Evolutionary conservation across 2,797 vertebrate genomes (phyloP).

Genomic region (Limosa lapponica): DNA sequence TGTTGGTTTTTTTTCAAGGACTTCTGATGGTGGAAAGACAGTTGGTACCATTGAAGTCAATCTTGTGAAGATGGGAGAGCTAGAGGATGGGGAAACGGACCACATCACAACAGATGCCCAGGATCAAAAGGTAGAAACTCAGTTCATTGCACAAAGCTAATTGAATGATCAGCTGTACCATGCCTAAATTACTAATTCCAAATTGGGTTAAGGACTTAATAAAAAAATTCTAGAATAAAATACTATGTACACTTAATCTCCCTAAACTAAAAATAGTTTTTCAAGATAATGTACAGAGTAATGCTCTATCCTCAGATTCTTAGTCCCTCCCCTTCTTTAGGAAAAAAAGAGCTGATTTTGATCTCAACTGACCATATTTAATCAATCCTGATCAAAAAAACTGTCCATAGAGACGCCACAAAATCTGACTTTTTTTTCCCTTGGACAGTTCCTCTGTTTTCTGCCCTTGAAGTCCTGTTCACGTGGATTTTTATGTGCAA

Average conservation of each 20-base stretch:
- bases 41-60: conserved; percentile 92
- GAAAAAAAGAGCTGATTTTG: background rate
- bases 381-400: background rate
- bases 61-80: conserved; percentile 94
- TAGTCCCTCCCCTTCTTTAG: background rate
- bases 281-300: background rate
- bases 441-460: background rate
- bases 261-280: background rate
- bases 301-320: background rate
- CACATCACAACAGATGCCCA: conserved; percentile 86
- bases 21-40: conserved; percentile 91
- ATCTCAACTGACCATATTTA: background rate
- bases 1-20: conserved; percentile 71
- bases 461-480: background rate
- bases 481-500: background rate
- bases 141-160: conserved; percentile 31
- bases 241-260: background rate
- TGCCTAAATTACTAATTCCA: conserved; percentile 48
- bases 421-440: background rate
- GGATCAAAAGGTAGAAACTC: conserved; percentile 87
- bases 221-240: conserved; percentile 14
- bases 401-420: background rate
- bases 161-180: conserved; percentile 39
- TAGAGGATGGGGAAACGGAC: conserved; percentile 88
- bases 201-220: conserved; percentile 68